A percentile compares a stretch with the other conserved stretches of the same genome.
These are phyloP conservation scores for Dromococcyx pavoninus DNA, from an alignment of 2,797 vertebrate genomes.

Conservation along the genomic window DNA sequence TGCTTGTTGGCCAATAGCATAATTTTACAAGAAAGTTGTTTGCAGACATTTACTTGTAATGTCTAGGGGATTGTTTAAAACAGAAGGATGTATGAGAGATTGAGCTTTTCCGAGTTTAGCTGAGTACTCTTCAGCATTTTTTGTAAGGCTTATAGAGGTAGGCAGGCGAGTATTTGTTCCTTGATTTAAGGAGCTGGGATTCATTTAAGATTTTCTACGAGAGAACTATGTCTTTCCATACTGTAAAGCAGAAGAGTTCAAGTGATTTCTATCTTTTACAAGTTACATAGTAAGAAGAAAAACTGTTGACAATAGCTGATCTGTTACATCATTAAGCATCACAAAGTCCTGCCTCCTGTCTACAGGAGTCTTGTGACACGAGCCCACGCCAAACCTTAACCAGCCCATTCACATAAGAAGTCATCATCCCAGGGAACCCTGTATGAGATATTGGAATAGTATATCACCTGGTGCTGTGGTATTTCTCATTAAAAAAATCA, in stretches of 20 bases:
- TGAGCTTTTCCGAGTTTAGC: background rate
- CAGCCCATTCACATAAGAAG: background rate
- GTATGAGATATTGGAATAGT: background rate
- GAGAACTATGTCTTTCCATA: background rate
- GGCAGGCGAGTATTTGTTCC: background rate
- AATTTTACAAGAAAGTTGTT: constrained; percentile 18
- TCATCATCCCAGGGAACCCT: background rate
- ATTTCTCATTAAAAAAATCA: background rate
- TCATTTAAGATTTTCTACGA: background rate
- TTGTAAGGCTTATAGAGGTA: background rate
- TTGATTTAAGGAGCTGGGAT: constrained; percentile 11
- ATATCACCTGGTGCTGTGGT: background rate
- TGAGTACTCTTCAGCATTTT: background rate
- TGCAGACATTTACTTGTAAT: background rate
- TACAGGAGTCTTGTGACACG: background rate
- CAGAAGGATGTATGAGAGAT: background rate
- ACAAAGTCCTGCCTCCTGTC: background rate
- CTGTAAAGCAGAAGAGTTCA: background rate
- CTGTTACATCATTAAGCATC: background rate
- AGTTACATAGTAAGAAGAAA: background rate
- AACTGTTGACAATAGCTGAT: background rate
- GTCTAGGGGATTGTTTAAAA: background rate
- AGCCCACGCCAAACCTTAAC: background rate
- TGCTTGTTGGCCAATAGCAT: background rate
- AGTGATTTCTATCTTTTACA: background rate